A percentile compares a stretch with the other conserved stretches of the same genome.
phyloP scores from a whole-genome alignment of 2,113 vertebrate genomes.

The Petrocephalus zakoni region DNA sequence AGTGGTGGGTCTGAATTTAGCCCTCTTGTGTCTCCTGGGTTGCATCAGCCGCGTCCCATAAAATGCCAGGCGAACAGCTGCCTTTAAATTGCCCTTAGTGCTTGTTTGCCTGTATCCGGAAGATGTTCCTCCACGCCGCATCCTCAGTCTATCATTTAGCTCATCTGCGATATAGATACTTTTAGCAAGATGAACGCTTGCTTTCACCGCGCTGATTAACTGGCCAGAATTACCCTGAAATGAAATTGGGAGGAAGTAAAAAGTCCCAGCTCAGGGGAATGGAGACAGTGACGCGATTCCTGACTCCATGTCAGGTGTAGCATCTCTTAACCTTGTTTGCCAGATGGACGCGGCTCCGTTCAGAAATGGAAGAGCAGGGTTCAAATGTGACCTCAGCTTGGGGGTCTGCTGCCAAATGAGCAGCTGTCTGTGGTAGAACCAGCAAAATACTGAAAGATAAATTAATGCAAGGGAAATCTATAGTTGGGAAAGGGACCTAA shows the following conservation, averaged over 20 bases:
- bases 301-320: slow-evolving; percentile 1
- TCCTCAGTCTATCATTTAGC: too few species aligned
- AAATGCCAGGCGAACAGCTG: not conserved
- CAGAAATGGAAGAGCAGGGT: not conserved
- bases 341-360: not conserved
- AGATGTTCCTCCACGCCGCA: not conserved
- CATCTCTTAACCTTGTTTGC: not conserved
- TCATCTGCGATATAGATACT: not conserved
- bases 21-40: not conserved
- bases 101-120: not conserved
- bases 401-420: not conserved
- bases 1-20: not conserved
- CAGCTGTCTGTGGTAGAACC: not conserved
- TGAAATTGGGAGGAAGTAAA: not conserved
- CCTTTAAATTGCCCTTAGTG: not conserved
- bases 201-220: not conserved
- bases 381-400: not conserved
- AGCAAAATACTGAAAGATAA: not conserved
- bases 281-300: not conserved
- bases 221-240: not conserved
- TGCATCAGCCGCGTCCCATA: not conserved
- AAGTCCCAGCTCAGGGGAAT: not conserved
- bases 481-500: not conserved
- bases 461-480: not conserved
- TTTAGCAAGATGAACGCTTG: not conserved